Percentiles rank a stretch among this genome's conserved stretches.
Conservation (phyloP, 2,888 invertebrate species). For the Linyphia triangularis region DNA sequence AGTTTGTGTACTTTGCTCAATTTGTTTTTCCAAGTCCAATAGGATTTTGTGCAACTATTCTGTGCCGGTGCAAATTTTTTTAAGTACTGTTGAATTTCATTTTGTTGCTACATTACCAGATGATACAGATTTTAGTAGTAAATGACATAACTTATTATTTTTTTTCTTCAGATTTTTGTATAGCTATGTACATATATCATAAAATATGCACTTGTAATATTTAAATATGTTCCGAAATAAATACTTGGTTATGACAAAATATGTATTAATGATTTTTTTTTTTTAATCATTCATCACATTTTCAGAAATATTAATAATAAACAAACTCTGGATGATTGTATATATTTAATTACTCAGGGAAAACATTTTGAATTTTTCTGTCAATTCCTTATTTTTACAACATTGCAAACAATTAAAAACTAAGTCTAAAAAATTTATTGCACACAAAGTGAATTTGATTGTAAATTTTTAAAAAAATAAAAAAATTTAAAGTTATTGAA, state of each 20-base stretch:
- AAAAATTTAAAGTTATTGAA: too few species aligned
- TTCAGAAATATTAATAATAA: too few species aligned
- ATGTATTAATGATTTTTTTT: too few species aligned
- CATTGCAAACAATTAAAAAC: too few species aligned
- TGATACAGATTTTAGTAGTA: constrained; percentile 48
- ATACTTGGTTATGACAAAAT: constrained; percentile 32
- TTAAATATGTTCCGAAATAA: constrained; percentile 60
- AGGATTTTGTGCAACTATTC: neutral
- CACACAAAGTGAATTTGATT: too few species aligned
- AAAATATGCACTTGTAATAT: constrained; percentile 63
- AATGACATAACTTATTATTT: constrained; percentile 58
- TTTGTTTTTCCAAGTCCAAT: constrained; percentile 15
- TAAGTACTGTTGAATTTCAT: constrained; percentile 25
- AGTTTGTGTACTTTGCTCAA: constrained; percentile 58
- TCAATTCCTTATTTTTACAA: too few species aligned
- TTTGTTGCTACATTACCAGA: constrained; percentile 22
- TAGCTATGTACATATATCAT: constrained; percentile 64
- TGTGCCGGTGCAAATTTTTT: constrained; percentile 39
- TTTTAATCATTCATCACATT: too few species aligned
- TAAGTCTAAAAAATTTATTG: too few species aligned
- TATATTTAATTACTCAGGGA: too few species aligned
- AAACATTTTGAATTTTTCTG: too few species aligned
- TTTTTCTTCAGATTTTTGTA: constrained; percentile 26
- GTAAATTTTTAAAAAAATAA: too few species aligned
- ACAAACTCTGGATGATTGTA: too few species aligned